These are phyloP conservation scores for Elephantulus edwardii DNA, from an alignment of 2,113 vertebrate genomes.

Conservation along the genomic window DNA sequence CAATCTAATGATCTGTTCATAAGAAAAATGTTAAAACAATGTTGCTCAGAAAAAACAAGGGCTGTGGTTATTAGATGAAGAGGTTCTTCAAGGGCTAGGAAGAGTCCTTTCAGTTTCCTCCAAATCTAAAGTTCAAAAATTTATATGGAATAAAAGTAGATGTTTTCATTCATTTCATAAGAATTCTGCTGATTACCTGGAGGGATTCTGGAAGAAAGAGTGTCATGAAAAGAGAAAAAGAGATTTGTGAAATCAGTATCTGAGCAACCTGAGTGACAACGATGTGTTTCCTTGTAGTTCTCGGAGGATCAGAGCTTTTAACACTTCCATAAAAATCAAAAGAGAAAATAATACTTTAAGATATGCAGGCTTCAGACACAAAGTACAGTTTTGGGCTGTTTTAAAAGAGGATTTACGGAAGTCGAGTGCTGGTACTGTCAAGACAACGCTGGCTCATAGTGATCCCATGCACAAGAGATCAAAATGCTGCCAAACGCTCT, in stretches of 20 bases:
- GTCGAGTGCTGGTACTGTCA: too few relatives aligned
- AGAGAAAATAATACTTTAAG: background rate
- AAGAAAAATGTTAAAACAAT: background rate
- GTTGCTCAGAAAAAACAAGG: background rate
- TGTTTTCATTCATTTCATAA: too few relatives aligned
- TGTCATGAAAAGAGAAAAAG: background rate
- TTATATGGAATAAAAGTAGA: background rate
- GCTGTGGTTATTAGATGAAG: background rate
- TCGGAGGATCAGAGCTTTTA: background rate
- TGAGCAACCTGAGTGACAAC: background rate
- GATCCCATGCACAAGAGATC: too few relatives aligned
- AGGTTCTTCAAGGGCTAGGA: background rate
- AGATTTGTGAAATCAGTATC: background rate
- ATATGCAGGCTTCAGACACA: slow-evolving; percentile 25
- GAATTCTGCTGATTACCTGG: background rate
- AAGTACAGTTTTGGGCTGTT: background rate
- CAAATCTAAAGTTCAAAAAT: background rate
- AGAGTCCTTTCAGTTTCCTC: background rate
- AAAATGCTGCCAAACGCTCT: too few relatives aligned
- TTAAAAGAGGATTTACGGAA: background rate
- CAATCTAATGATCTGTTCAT: background rate
- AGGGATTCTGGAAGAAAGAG: background rate
- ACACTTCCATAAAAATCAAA: slow-evolving; percentile 35
- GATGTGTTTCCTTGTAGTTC: slow-evolving; percentile 5
- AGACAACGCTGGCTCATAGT: too few relatives aligned